A percentile compares a stretch with the other conserved stretches of the same genome.
Conservation (phyloP, 2,888 invertebrate genomes). For the Andrena camellia region DNA sequence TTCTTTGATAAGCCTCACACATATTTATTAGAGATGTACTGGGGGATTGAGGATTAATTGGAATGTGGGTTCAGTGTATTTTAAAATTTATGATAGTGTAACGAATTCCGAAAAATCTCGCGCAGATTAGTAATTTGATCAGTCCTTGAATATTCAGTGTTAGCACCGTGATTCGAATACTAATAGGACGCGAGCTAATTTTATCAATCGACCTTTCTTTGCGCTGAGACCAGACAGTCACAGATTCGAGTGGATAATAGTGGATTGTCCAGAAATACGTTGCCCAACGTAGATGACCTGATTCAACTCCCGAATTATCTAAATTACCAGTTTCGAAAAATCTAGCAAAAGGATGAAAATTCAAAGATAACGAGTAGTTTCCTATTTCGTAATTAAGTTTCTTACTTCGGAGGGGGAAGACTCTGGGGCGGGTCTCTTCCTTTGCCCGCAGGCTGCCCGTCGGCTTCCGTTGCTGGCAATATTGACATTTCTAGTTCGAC, state of each 20-base stretch:
- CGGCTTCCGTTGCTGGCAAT: constrained; percentile 87
- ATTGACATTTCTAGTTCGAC: constrained; percentile 90
- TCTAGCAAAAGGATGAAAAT: not conserved
- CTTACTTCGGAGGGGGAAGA: constrained; percentile 88
- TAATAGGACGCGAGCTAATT: constrained; percentile 10
- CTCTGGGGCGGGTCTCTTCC: constrained; percentile 89
- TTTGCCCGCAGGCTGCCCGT: constrained; percentile 88
- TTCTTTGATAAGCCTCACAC: not conserved
- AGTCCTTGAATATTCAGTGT: no score
- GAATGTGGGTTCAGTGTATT: no score
- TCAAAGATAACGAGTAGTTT: not conserved
- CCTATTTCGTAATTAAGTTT: constrained; percentile 21
- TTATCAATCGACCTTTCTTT: constrained; percentile 27
- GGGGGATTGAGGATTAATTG: no score
- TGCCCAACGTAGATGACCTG: not conserved
- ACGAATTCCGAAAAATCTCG: no score
- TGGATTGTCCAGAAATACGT: constrained; percentile 24
- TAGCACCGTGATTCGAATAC: no score
- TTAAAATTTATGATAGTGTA: no score
- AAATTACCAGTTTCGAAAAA: not conserved
- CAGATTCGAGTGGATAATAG: not conserved
- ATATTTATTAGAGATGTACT: not conserved
- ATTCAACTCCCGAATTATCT: not conserved
- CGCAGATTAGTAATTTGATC: no score
- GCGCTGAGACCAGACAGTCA: no score